Percentiles rank a stretch among this genome's conserved stretches.
These are phyloP conservation scores for Calycopis cecrops DNA, from an alignment of 1,140 invertebrate genomes.

Conservation along the genomic window DNA sequence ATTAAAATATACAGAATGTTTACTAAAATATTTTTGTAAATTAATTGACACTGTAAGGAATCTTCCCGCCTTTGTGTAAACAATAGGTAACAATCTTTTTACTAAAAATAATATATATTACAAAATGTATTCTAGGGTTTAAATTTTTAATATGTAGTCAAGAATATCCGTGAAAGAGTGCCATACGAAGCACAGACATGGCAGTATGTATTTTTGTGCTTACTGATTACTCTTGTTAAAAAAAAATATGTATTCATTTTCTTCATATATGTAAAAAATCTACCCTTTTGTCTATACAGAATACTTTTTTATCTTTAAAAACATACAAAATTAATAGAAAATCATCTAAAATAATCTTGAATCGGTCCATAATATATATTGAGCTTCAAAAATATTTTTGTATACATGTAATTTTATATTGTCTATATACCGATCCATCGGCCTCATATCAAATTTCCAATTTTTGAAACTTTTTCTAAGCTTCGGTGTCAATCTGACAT, in stretches of 20 bases:
- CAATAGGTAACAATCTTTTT: constrained; percentile 1
- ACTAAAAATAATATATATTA: background rate
- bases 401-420: constrained; percentile 68
- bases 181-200: constrained; percentile 1
- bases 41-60: too few relatives aligned
- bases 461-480: constrained; percentile 35
- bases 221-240: background rate
- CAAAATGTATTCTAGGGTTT: background rate
- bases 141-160: constrained; percentile 3
- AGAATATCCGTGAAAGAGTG: constrained; percentile 11
- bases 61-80: constrained; percentile 1
- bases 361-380: constrained; percentile 65
- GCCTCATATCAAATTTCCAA: constrained; percentile 61
- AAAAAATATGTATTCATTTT: background rate
- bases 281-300: too few relatives aligned
- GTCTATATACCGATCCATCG: constrained; percentile 44
- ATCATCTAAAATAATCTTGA: constrained; percentile 33
- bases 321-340: constrained; percentile 22
- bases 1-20: too few relatives aligned
- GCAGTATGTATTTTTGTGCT: constrained; percentile 4
- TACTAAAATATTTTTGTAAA: too few relatives aligned
- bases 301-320: background rate
- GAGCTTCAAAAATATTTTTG: constrained; percentile 71
- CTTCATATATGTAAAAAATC: too few relatives aligned
- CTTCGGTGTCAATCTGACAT: background rate